Base-by-base conservation (phyloP, 2,113 vertebrate species). In the Chitala chitala region DNA sequence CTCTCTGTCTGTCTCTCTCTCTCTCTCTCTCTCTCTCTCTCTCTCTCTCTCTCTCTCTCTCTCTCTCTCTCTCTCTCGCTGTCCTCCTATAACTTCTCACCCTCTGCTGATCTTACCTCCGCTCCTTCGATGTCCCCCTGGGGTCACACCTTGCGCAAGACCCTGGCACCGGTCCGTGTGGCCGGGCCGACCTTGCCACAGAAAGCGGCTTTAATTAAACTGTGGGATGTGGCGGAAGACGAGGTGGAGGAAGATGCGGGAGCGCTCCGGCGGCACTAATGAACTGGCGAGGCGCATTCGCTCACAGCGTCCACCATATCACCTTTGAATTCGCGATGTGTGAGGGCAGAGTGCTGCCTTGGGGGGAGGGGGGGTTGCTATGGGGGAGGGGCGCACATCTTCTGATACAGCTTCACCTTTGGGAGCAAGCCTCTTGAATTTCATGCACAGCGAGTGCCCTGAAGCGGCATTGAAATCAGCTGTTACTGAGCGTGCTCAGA, bases 11-110 rank as follows among this genome's bases (percentile, higher is more conserved):
- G n/a, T n/a, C n/a, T n/a, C n/a, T n/a, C n/a, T n/a, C n/a, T n/a
- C n/a, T n/a, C n/a, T n/a, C n/a, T n/a, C n/a, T 61, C 26, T 75
- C 83, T 76, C 55, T 81, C 44, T 79, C 76, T 75, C 79, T 83
- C 80, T 42, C 20, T 22, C 33, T 15, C 10, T 2, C 5, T 10
- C 9, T 15, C 36, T 54, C 51, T 54, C 46, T 48, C 6, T 72
- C 76, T 77, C 69, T 31, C 53, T 79, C n/a, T n/a, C n/a, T n/a
- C n/a, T n/a, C n/a, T n/a, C n/a, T n/a, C n/a, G n/a, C n/a, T n/a
- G n/a, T n/a, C 65, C 77, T 44, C n/a, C 24, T 76, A 65, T 68
- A 33, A 24, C 36, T 54, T 63, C n/a, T 64, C 77, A 75, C 65
- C 76, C 51, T 73, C n/a, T n/a, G n/a, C n/a, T n/a, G n/a, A n/a